phyloP scores from a whole-genome alignment of 2,113 vertebrate genomes.

The Gallinago jamesoni region DNA sequence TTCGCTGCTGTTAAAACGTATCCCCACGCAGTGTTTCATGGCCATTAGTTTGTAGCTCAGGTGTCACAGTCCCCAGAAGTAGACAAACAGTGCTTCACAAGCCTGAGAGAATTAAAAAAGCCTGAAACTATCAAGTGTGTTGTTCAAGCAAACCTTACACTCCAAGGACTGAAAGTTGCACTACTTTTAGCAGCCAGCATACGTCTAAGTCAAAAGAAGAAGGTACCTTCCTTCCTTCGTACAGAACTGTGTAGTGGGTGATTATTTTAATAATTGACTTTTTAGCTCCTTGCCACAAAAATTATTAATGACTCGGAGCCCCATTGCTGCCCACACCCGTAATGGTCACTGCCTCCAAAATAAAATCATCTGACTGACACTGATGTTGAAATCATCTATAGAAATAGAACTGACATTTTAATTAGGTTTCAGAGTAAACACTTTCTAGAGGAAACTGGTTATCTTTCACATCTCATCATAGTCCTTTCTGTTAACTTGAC shows the following conservation, averaged over 20 bases:
- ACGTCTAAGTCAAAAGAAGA: not conserved
- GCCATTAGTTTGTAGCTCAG: fast-evolving
- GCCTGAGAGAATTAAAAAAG: not conserved
- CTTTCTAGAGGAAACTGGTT: not conserved
- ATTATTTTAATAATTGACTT: not conserved
- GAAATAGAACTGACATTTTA: conserved; percentile 26
- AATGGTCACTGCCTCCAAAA: not conserved
- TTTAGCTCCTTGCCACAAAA: not conserved
- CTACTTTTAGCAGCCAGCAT: not conserved
- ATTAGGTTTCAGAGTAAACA: conserved; percentile 37
- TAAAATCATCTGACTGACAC: not conserved
- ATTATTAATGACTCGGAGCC: not conserved
- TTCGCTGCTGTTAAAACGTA: not conserved
- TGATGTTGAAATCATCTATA: not conserved
- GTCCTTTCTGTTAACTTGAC: conserved; percentile 3
- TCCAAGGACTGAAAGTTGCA: not conserved
- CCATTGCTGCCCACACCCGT: not conserved
- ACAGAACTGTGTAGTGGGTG: not conserved
- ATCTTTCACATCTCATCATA: conserved; percentile 27
- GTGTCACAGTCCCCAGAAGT: not conserved
- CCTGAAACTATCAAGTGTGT: not conserved
- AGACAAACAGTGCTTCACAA: not conserved
- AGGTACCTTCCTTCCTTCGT: not conserved
- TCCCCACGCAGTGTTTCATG: not conserved
- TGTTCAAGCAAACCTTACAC: not conserved